phyloP scores from a whole-genome alignment of 2,113 vertebrate genomes.

The Gallinago jamesoni region DNA sequence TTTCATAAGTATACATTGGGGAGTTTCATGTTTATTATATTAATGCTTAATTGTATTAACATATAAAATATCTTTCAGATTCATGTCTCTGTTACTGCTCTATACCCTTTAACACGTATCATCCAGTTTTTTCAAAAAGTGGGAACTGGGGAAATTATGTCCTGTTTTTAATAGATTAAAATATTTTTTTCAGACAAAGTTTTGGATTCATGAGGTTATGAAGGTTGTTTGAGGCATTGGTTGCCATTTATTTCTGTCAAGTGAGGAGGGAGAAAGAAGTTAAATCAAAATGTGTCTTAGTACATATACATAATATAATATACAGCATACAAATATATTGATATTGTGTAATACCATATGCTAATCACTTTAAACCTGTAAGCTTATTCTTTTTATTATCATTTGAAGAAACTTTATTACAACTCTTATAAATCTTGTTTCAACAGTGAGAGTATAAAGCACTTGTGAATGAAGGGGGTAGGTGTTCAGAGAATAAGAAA shows the following conservation, averaged over 20 bases:
- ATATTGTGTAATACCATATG: not conserved
- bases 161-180: not conserved
- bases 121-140: not conserved
- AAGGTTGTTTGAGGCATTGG: not conserved
- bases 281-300: not conserved
- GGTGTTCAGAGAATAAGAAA: not conserved
- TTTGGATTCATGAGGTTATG: not conserved
- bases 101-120: not conserved
- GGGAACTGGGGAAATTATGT: not conserved
- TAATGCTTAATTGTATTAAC: not conserved
- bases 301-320: not conserved
- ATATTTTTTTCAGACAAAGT: not conserved
- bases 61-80: not conserved
- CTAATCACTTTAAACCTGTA: not conserved
- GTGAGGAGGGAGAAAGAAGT: not conserved
- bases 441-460: not conserved
- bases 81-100: not conserved
- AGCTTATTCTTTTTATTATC: not conserved
- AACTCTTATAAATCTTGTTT: not conserved
- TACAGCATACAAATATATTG: not conserved
- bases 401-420: not conserved
- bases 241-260: not conserved
- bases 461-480: not conserved
- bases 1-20: not conserved
- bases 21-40: conserved; percentile 17